Evolutionary conservation across 2,113 vertebrate genomes (phyloP).

Genomic region (Tretioscincus oriximinensis): DNA sequence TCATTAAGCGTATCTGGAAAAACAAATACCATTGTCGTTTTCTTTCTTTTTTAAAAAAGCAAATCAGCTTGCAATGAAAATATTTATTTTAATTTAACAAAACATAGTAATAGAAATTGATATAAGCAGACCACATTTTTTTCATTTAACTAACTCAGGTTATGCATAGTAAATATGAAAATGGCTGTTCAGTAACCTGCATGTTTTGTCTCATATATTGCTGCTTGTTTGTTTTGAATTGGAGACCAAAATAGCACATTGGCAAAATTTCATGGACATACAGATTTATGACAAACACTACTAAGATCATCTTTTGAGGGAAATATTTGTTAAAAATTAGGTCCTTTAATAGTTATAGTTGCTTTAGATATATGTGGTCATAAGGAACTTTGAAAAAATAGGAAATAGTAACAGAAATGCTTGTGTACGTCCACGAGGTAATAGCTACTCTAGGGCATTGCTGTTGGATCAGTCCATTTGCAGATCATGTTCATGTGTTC

Average conservation of each 20-base stretch:
- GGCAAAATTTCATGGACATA: too few relatives aligned
- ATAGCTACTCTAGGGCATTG: too few relatives aligned
- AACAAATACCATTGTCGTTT: conserved; percentile 12
- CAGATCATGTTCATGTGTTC: too few relatives aligned
- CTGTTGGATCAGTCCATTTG: too few relatives aligned
- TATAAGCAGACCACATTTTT: background rate
- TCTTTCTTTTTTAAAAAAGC: conserved; percentile 19
- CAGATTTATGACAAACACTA: background rate
- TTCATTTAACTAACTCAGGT: background rate
- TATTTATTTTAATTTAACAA: background rate
- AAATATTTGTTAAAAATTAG: background rate
- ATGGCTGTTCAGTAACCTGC: background rate
- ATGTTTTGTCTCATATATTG: background rate
- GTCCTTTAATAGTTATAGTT: background rate
- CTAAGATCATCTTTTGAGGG: background rate
- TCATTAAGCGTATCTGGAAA: conserved; percentile 4
- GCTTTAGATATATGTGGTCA: background rate
- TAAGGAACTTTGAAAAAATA: background rate
- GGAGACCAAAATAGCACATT: background rate
- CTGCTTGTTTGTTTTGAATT: background rate
- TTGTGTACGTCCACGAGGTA: background rate
- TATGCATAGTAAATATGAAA: background rate
- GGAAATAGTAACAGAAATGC: background rate
- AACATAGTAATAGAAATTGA: background rate
- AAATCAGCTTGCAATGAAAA: conserved; percentile 4